Conservation (phyloP, 92 coral and sea anemone genomes). For the Zoanthus sansibaricus region DNA sequence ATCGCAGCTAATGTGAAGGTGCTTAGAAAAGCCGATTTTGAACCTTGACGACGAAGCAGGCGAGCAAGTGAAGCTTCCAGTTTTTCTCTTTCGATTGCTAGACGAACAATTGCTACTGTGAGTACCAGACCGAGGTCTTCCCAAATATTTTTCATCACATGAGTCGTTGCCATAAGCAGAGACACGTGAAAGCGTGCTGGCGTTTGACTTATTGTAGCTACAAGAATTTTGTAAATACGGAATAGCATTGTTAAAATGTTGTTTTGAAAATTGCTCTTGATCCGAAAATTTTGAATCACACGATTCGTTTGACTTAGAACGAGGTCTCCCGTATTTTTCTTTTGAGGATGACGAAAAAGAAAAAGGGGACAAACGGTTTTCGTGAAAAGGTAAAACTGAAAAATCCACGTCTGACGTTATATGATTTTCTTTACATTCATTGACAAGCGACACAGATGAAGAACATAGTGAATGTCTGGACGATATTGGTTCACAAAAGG, state of each 20-base stretch:
- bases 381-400: constrained; percentile 17
- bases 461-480: neutral
- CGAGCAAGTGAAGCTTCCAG: constrained; percentile 36
- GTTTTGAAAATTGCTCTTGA: neutral
- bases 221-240: neutral
- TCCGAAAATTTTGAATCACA: neutral
- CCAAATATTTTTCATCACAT: neutral
- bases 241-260: neutral
- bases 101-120: constrained; percentile 22
- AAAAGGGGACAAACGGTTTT: neutral
- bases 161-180: neutral
- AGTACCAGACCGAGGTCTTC: neutral
- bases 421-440: neutral
- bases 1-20: constrained; percentile 58
- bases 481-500: neutral
- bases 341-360: neutral
- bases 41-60: constrained; percentile 13
- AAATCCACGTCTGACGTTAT: constrained; percentile 2
- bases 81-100: constrained; percentile 25
- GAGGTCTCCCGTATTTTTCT: constrained; percentile 4
- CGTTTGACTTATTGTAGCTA: neutral
- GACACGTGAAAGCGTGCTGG: neutral
- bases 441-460: neutral
- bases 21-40: constrained; percentile 56
- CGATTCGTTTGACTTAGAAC: constrained; percentile 21